Percentiles rank a stretch among this genome's conserved stretches.
Evolutionary conservation across 2,888 invertebrate species (phyloP).

Genomic region (Hyposoter didymator): DNA sequence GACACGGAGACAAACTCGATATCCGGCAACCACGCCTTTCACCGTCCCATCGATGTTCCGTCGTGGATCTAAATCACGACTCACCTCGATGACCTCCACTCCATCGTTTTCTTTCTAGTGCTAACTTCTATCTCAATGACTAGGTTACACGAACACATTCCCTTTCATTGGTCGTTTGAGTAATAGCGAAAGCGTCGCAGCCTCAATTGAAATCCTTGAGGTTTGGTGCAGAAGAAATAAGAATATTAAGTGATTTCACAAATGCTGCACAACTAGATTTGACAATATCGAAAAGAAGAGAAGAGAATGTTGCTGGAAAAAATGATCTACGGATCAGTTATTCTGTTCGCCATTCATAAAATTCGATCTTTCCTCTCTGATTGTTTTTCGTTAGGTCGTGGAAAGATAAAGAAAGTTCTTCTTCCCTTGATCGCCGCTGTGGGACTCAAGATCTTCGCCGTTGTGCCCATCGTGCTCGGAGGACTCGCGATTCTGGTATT

Average conservation of each 20-base stretch:
- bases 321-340: not conserved
- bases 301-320: not conserved
- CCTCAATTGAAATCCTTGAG: not conserved
- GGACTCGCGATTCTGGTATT: slow-evolving; percentile 90
- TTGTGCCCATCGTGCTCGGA: slow-evolving; percentile 89
- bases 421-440: slow-evolving; percentile 89
- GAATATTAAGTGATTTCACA: not conserved
- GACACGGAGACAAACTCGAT: slow-evolving; percentile 57
- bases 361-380: not conserved
- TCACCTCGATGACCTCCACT: slow-evolving; percentile 50
- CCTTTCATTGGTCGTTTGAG: slow-evolving; percentile 49
- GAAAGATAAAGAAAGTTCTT: slow-evolving; percentile 90
- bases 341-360: not conserved
- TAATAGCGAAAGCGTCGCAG: not conserved
- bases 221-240: not conserved
- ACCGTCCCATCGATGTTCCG: slow-evolving; percentile 60
- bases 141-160: slow-evolving; percentile 50
- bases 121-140: slow-evolving; percentile 44
- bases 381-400: slow-evolving; percentile 86
- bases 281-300: too few species aligned
- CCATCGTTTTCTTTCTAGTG: slow-evolving; percentile 23
- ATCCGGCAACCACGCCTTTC: slow-evolving; percentile 71
- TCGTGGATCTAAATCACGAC: slow-evolving; percentile 34
- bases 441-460: slow-evolving; percentile 89
- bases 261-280: not conserved